Conservation (phyloP, 2,888 invertebrate genomes). For the Iselma pallidipennis region DNA sequence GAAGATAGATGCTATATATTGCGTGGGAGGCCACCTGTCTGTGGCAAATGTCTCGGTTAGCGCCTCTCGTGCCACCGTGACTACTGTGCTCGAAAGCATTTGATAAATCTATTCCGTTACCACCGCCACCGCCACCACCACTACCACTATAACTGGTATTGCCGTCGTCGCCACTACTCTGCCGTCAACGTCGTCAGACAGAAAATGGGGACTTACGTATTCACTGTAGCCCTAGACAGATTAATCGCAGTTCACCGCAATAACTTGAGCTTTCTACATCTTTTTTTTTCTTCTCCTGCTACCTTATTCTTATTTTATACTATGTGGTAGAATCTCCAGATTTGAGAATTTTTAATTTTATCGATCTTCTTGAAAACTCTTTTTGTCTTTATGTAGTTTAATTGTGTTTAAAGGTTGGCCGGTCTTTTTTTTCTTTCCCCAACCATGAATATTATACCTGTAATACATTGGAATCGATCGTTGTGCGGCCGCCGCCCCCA, state of each 20-base stretch:
- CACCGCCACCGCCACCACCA: constrained; percentile 8
- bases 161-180: not conserved
- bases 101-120: constrained; percentile 48
- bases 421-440: not conserved
- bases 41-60: constrained; percentile 55
- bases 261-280: not conserved
- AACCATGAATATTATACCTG: not conserved
- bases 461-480: not conserved
- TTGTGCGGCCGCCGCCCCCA: not conserved
- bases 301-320: not conserved
- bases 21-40: constrained; percentile 55
- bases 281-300: not conserved
- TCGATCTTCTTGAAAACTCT: not conserved
- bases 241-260: constrained; percentile 7
- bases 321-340: too few species aligned
- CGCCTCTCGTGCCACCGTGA: constrained; percentile 42
- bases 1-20: constrained; percentile 27
- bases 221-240: constrained; percentile 6
- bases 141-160: not conserved
- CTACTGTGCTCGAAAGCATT: constrained; percentile 40
- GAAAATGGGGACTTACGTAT: not conserved
- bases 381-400: not conserved
- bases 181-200: constrained; percentile 3
- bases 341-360: not conserved
- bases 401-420: not conserved